Evolutionary conservation across 1,140 invertebrate species (phyloP).

Genomic region (Bombus superbus): DNA sequence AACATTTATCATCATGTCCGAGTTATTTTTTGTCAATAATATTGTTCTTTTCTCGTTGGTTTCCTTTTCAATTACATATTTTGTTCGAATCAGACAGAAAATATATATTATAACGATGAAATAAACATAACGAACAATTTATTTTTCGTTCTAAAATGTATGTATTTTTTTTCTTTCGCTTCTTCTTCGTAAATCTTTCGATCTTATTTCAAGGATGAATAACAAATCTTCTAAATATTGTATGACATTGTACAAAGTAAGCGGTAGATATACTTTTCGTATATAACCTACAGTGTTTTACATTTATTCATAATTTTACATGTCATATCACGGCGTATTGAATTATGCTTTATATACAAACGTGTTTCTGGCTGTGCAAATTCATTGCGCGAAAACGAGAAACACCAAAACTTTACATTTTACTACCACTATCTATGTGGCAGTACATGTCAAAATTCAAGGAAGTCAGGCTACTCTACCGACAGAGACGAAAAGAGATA

Average conservation of each 20-base stretch:
- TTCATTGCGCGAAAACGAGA: constrained; percentile 35
- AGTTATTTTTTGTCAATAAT: background rate
- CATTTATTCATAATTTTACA: constrained; percentile 77
- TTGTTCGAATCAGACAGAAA: background rate
- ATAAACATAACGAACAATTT: constrained; percentile 37
- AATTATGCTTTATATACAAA: constrained; percentile 69
- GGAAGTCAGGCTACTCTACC: constrained; percentile 30
- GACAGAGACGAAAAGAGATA: constrained; percentile 30
- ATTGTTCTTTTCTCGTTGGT: background rate
- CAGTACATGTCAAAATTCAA: constrained; percentile 43
- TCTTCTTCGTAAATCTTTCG: constrained; percentile 37
- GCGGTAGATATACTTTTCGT: constrained; percentile 48
- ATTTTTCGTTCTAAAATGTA: constrained; percentile 42
- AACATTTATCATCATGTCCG: background rate
- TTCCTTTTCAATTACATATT: background rate
- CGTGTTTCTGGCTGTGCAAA: constrained; percentile 46
- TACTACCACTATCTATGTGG: constrained; percentile 23
- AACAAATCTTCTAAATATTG: constrained; percentile 55
- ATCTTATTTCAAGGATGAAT: constrained; percentile 48
- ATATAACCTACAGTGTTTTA: constrained; percentile 54
- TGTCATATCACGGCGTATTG: constrained; percentile 64
- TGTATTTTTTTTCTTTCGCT: constrained; percentile 13
- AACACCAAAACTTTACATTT: constrained; percentile 55
- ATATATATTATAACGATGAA: background rate
- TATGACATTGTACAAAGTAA: constrained; percentile 63